phyloP scores from a whole-genome alignment of 2,888 invertebrate species.

The Dasypolia templi region DNA sequence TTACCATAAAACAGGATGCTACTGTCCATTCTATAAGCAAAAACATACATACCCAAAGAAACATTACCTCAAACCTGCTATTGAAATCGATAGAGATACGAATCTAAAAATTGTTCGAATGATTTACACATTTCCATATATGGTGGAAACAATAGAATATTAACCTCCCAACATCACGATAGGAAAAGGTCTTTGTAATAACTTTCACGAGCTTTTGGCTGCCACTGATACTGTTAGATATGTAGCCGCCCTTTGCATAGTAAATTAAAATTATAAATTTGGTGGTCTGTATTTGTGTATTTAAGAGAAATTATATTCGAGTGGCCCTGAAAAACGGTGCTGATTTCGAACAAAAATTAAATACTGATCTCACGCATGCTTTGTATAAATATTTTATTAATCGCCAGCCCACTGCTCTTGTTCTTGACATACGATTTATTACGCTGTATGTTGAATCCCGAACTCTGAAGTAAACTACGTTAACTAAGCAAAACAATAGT shows the following conservation, averaged over 20 bases:
- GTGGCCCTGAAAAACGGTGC: not conserved
- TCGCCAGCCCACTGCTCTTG: not conserved
- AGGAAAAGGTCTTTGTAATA: constrained; percentile 70
- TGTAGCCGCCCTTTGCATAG: constrained; percentile 58
- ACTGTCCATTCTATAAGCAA: not conserved
- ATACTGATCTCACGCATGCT: not conserved
- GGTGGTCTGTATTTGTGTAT: constrained; percentile 20
- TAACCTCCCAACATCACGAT: constrained; percentile 68
- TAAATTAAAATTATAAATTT: constrained; percentile 43
- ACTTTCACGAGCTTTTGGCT: constrained; percentile 66
- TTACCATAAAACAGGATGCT: constrained; percentile 3
- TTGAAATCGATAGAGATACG: constrained; percentile 57
- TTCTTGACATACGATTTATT: not conserved
- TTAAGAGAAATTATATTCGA: constrained; percentile 16
- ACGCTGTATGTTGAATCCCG: not conserved
- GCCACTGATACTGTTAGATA: constrained; percentile 65
- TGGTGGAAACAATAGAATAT: constrained; percentile 75
- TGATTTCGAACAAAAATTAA: constrained; percentile 1
- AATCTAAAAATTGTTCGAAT: constrained; percentile 60
- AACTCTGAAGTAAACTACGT: not conserved
- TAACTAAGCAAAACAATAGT: not conserved
- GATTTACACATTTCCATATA: constrained; percentile 58
- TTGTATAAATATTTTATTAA: no score
- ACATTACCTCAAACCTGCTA: constrained; percentile 35
- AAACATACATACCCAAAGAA: not conserved